Evolutionary conservation across 1,140 invertebrate genomes (phyloP), one percentile per base, ranked within the genome.

Genomic region (Meloidogyne hapla): DNA sequence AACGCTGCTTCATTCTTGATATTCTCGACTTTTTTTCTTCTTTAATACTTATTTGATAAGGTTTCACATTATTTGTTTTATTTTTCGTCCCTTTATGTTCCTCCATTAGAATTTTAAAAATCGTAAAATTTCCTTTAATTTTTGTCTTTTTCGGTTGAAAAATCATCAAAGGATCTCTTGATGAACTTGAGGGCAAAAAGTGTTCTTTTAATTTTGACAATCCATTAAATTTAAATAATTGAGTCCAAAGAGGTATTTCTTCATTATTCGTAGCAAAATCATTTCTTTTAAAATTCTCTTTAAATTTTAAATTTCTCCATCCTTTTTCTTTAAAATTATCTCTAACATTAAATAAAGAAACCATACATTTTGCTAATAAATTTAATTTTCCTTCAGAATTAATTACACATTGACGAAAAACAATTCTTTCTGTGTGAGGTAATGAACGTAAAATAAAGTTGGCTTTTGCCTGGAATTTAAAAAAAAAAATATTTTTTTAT

Each of bases 291-390:
- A 33, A 33, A 21, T 73, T 65, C 0, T 21, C 23, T 25, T 73
- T 73, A 21, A 73, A 63, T 73, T 73, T 23, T n/a, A n/a, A 1
- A n/a, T 56, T 56, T n/a, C n/a, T 56, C 8, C 18, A n/a, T 56
- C 9, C 33, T 33, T 33, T 4, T 6, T n/a, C 6, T 6, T 56
- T 12, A 48, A 42, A 63, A 76, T 48, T 65, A 18, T 77, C 76
- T 23, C 76, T 21, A 21, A 42, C 21, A 26, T 77, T 65, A 56
- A 77, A 77, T 26, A 77, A n/a, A n/a, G 64, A 42, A 26, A 77
- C 71, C 10, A 76, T 8, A 62, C 76, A 77, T 66, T 66, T 77
- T 23, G 76, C 76, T 61, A 77, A 63, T 45, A 56, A n/a, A 42
- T 67, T 62, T 23, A 68, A n/a, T 68, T n/a, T 78, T 8, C 61